Evolutionary conservation across 2,797 vertebrate genomes (phyloP).

Genomic region (Tinamus major): DNA sequence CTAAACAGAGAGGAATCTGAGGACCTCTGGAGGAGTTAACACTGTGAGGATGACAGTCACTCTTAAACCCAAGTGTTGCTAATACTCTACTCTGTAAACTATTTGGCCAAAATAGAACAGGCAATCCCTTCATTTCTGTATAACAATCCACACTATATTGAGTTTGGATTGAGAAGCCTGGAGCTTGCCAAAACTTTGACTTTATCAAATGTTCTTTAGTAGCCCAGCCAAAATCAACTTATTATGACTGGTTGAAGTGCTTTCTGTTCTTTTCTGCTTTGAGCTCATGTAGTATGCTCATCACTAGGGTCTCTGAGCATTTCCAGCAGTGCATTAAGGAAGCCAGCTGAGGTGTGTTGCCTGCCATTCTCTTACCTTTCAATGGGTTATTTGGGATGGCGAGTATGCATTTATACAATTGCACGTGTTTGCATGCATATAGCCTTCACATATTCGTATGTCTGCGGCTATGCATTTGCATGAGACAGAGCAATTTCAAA

Average conservation of each 20-base stretch:
- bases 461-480: not conserved
- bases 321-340: not conserved
- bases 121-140: slow-evolving; percentile 26
- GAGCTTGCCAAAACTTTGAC: slow-evolving; percentile 31
- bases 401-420: not conserved
- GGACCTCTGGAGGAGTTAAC: not conserved
- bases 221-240: slow-evolving; percentile 23
- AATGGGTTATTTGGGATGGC: not conserved
- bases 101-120: slow-evolving; percentile 24
- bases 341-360: not conserved
- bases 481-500: not conserved
- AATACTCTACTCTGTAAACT: not conserved
- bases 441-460: not conserved
- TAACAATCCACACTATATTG: slow-evolving; percentile 12
- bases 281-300: not conserved
- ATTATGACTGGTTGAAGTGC: not conserved
- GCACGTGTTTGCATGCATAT: not conserved
- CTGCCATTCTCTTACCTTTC: not conserved
- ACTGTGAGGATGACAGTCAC: not conserved
- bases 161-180: not conserved
- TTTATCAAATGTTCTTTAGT: slow-evolving; percentile 39
- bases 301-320: not conserved
- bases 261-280: not conserved
- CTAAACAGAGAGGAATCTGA: not conserved
- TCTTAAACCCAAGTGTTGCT: not conserved